phyloP scores from a whole-genome alignment of 1,140 invertebrate genomes.

The Zaprionus vittiger region DNA sequence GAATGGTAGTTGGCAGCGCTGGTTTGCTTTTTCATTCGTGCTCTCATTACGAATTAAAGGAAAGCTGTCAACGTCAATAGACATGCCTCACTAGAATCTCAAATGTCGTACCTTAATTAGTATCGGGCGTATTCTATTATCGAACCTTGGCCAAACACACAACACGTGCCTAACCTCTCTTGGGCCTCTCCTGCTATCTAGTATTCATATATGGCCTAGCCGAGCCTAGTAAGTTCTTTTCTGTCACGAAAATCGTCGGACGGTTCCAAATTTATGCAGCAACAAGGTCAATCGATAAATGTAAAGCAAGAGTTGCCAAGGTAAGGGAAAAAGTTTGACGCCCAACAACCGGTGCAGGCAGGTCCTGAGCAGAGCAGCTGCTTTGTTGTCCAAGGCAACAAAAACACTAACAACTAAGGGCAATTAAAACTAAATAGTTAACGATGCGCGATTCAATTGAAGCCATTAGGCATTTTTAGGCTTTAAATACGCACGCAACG shows the following conservation, averaged over 20 bases:
- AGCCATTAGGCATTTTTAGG: conserved; percentile 48
- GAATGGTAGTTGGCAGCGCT: no score
- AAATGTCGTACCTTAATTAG: not conserved
- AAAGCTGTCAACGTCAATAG: conserved; percentile 15
- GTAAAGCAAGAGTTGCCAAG: conserved; percentile 65
- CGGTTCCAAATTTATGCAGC: conserved; percentile 68
- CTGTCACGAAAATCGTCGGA: conserved; percentile 40
- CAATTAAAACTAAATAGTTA: conserved; percentile 71
- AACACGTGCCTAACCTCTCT: conserved; percentile 21
- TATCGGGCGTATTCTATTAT: conserved; percentile 16
- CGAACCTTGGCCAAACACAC: not conserved
- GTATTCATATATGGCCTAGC: not conserved
- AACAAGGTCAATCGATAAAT: conserved; percentile 81
- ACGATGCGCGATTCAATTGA: conserved; percentile 54
- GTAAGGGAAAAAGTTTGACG: conserved; percentile 64
- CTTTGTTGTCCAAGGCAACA: conserved; percentile 71
- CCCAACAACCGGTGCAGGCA: conserved; percentile 56
- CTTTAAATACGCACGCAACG: conserved; percentile 63
- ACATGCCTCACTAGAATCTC: not conserved
- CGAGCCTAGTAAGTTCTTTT: conserved; percentile 23
- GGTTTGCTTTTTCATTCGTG: not conserved
- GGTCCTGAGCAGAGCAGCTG: conserved; percentile 45
- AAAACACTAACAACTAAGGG: conserved; percentile 8
- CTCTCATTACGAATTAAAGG: conserved; percentile 19
- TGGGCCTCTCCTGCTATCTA: not conserved